A percentile compares a stretch with the other conserved stretches of the same genome.
phyloP scores from a whole-genome alignment of 1,140 invertebrate genomes.

The Calosoma granatense region DNA sequence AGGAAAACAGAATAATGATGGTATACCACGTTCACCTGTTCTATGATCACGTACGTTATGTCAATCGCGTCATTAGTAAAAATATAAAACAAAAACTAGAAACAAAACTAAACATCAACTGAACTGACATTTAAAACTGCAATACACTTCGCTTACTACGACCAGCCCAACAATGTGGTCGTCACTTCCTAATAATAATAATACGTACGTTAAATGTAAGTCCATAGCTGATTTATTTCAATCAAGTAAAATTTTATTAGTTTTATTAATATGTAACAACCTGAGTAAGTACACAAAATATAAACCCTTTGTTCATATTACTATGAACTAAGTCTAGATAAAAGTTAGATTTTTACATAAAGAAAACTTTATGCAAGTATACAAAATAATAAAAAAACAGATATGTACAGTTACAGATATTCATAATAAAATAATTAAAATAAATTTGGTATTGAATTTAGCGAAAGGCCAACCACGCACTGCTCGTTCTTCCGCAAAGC shows the following conservation, averaged over 20 bases:
- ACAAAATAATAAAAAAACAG: neutral
- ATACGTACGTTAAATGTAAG: too few species aligned
- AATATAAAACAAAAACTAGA: neutral
- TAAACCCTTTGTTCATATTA: neutral
- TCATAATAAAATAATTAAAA: neutral
- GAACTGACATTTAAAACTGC: neutral
- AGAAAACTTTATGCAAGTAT: neutral
- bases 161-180: neutral
- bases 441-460: slow-evolving; percentile 4
- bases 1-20: too few species aligned
- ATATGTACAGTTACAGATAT: neutral
- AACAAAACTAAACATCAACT: neutral
- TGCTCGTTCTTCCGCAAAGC: too few species aligned
- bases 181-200: too few species aligned
- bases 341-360: neutral
- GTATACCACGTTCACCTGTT: too few species aligned
- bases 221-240: slow-evolving; percentile 6
- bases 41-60: too few species aligned
- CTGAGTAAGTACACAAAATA: slow-evolving; percentile 4
- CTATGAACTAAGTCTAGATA: neutral
- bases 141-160: neutral
- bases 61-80: too few species aligned
- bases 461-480: neutral
- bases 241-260: neutral
- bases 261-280: neutral